A percentile compares a stretch with the other conserved stretches of the same genome.
phyloP scores from a whole-genome alignment of 2,888 invertebrate species.

The Morinoia aosen region DNA sequence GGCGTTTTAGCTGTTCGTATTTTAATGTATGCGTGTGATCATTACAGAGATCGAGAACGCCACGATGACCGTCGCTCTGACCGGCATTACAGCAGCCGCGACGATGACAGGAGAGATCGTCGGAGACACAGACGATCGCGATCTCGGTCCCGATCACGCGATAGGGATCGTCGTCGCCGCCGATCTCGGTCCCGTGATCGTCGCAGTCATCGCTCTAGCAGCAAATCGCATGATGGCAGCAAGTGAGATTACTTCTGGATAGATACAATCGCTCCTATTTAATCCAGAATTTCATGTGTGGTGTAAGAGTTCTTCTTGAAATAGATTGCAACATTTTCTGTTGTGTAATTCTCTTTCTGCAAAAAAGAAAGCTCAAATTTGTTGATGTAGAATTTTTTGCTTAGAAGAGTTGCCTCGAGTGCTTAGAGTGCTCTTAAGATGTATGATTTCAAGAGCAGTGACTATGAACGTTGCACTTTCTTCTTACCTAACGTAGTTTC shows the following conservation, averaged over 20 bases:
- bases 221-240: constrained; percentile 64
- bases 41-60: constrained; percentile 68
- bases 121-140: constrained; percentile 50
- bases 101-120: constrained; percentile 62
- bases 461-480: too few relatives aligned
- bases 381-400: too few relatives aligned
- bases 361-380: too few relatives aligned
- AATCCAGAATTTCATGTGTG: background rate
- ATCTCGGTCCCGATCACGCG: constrained; percentile 53
- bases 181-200: constrained; percentile 56
- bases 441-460: too few relatives aligned
- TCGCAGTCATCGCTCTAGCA: constrained; percentile 55
- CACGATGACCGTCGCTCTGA: constrained; percentile 73
- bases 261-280: background rate
- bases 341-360: too few relatives aligned
- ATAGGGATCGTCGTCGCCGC: constrained; percentile 39
- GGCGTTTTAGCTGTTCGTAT: too few relatives aligned
- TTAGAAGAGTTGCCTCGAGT: too few relatives aligned
- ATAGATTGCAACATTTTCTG: too few relatives aligned
- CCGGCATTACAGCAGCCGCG: constrained; percentile 74
- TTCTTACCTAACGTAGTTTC: too few relatives aligned
- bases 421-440: too few relatives aligned
- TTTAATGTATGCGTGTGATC: too few relatives aligned
- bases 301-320: background rate
- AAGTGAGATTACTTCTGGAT: background rate